phyloP scores from a whole-genome alignment of 2,888 invertebrate species.

The Urechis unicinctus region DNA sequence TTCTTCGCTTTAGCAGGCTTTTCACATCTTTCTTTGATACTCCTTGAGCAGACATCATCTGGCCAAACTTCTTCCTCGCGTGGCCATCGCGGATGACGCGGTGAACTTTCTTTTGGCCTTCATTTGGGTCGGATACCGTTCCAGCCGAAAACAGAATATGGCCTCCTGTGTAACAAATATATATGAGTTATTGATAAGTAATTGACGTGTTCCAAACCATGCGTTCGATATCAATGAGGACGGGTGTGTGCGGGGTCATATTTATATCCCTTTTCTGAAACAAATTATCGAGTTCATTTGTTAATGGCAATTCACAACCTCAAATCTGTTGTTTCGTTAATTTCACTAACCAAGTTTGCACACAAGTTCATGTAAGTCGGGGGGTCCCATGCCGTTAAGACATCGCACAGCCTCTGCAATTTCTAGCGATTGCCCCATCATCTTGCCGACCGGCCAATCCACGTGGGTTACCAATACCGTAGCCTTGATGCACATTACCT shows the following conservation, averaged over 20 bases:
- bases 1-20: neutral
- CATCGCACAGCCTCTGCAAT: neutral
- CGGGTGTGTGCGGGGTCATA: too few relatives aligned
- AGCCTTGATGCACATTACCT: neutral
- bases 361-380: neutral
- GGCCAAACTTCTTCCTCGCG: neutral
- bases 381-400: neutral
- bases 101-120: slow-evolving; percentile 1
- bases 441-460: neutral
- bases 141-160: slow-evolving; percentile 4
- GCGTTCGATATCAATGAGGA: too few relatives aligned
- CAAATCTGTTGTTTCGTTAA: too few relatives aligned
- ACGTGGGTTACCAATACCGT: neutral
- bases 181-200: too few relatives aligned
- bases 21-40: neutral
- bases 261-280: too few relatives aligned
- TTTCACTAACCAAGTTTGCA: neutral
- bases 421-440: neutral
- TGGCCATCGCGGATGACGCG: neutral
- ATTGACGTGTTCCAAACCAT: too few relatives aligned
- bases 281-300: too few relatives aligned
- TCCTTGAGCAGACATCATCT: neutral
- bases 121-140: neutral
- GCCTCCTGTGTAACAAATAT: too few relatives aligned
- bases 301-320: too few relatives aligned